Conservation (phyloP, 2,113 vertebrate genomes). For the Microcebus ravelobensis region DNA sequence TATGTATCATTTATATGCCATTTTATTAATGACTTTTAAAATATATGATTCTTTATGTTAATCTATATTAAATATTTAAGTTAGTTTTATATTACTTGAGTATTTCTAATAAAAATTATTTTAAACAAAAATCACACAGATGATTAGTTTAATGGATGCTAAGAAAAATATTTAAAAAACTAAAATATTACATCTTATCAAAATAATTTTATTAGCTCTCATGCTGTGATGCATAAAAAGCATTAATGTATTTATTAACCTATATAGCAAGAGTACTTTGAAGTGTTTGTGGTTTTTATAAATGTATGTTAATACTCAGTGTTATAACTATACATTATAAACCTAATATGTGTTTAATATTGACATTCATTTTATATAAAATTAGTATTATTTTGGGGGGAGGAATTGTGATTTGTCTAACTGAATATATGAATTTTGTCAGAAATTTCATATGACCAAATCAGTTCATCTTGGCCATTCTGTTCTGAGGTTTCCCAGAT, state of each 20-base stretch:
- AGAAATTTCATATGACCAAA: not conserved
- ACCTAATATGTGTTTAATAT: not conserved
- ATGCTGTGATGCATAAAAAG: not conserved
- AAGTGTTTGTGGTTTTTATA: not conserved
- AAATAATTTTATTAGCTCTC: not conserved
- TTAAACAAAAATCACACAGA: not conserved
- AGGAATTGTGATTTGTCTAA: not conserved
- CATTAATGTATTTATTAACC: not conserved
- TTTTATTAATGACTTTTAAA: conserved; percentile 16
- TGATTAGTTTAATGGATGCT: not conserved
- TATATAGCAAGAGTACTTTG: not conserved
- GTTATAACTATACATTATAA: not conserved
- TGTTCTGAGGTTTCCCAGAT: not conserved
- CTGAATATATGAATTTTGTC: not conserved
- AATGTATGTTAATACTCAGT: not conserved
- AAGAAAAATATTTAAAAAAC: not conserved
- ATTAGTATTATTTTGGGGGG: not conserved
- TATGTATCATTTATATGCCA: not conserved
- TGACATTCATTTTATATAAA: not conserved
- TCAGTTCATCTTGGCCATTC: not conserved
- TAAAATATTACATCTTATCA: not conserved
- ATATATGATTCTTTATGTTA: not conserved
- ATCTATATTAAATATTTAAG: not conserved
- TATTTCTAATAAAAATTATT: not conserved
- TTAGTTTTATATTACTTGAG: not conserved